Evolutionary conservation across 1,140 invertebrate species (phyloP).

Genomic region (Mylabris phalerata): DNA sequence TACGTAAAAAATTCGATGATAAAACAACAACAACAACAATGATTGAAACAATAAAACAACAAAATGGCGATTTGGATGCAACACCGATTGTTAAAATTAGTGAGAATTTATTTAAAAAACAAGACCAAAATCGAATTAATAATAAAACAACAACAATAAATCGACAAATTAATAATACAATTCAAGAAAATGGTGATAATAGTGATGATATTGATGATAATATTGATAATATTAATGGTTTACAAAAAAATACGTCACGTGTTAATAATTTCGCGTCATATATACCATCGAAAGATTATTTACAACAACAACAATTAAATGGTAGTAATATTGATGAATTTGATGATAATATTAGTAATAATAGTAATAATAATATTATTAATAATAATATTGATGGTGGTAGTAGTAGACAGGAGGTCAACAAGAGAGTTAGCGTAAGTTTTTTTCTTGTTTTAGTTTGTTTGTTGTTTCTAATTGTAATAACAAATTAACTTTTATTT

Average conservation of each 20-base stretch:
- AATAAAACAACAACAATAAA: no score
- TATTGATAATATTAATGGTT: background rate
- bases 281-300: constrained; percentile 44
- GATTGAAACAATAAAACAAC: constrained; percentile 1
- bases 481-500: background rate
- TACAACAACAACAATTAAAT: constrained; percentile 8
- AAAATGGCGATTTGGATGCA: background rate
- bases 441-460: background rate
- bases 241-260: constrained; percentile 10
- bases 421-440: background rate
- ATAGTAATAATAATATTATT: background rate
- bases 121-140: no score
- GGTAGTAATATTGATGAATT: constrained; percentile 10
- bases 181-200: background rate
- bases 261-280: constrained; percentile 50
- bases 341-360: background rate
- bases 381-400: background rate
- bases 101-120: background rate
- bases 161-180: background rate
- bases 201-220: background rate
- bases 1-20: constrained; percentile 47
- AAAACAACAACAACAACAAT: constrained; percentile 21
- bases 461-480: background rate
- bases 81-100: background rate
- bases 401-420: background rate